Conservation (phyloP, 2,113 vertebrate genomes). For the Poeciliopsis retropinna region DNA sequence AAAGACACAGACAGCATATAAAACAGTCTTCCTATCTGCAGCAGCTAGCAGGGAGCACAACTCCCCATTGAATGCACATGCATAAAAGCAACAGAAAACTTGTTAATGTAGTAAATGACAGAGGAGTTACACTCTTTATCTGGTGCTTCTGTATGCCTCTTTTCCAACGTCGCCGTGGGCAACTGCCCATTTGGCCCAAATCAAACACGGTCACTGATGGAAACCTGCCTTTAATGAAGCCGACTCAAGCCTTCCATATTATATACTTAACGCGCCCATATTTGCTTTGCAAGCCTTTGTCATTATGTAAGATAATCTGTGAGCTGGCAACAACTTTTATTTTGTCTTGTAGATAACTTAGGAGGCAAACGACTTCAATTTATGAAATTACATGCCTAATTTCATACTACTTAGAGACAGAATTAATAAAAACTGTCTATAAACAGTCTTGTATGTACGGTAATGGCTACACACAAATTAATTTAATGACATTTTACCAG, state of each 20-base stretch:
- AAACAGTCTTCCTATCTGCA: background rate
- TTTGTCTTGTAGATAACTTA: constrained; percentile 54
- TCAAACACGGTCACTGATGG: background rate
- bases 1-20: too few relatives aligned
- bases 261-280: constrained; percentile 6
- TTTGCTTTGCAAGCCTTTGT: constrained; percentile 19
- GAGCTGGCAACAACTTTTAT: constrained; percentile 34
- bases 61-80: background rate
- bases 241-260: background rate
- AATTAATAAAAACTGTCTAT: constrained; percentile 46
- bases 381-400: constrained; percentile 64
- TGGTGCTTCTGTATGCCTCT: background rate
- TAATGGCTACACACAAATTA: constrained; percentile 9
- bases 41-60: background rate
- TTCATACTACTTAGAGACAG: constrained; percentile 43
- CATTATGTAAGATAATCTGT: constrained; percentile 38
- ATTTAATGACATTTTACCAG: background rate
- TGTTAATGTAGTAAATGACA: background rate
- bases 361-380: constrained; percentile 40
- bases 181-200: background rate
- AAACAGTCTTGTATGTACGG: constrained; percentile 5
- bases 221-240: background rate
- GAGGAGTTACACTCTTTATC: background rate
- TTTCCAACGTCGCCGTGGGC: background rate
- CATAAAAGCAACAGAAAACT: background rate